These are phyloP conservation scores for Cephalopholis sonnerati DNA, from an alignment of 2,113 vertebrate species.

Conservation along the genomic window DNA sequence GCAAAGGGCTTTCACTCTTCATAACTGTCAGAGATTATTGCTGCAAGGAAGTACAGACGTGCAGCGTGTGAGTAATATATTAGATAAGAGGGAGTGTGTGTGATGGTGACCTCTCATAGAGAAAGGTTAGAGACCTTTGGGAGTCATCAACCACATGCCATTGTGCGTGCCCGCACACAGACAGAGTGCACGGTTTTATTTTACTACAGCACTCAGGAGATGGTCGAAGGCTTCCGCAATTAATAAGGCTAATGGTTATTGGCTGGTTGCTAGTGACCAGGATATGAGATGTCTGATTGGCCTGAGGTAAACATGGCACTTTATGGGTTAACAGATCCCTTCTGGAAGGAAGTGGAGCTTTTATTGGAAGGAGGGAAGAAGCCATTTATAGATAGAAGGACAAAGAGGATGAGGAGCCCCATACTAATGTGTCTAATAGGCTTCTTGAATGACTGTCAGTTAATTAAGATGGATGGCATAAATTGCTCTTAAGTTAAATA, in stretches of 20 bases:
- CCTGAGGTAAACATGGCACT: conserved; percentile 60
- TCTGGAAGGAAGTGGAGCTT: conserved; percentile 56
- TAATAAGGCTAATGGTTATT: conserved; percentile 78
- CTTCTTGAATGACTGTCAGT: conserved; percentile 53
- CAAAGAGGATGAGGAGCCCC: conserved; percentile 32
- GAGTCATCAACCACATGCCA: conserved; percentile 50
- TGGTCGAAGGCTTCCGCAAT: conserved; percentile 57
- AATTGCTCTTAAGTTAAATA: conserved; percentile 28
- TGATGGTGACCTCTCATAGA: conserved; percentile 53
- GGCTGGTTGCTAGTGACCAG: conserved; percentile 61
- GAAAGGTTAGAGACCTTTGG: conserved; percentile 68
- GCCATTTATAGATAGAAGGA: conserved; percentile 41
- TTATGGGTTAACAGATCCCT: conserved; percentile 59
- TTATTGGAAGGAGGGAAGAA: conserved; percentile 41
- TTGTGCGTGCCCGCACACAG: conserved; percentile 39
- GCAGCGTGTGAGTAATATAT: conserved; percentile 27
- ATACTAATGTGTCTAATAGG: conserved; percentile 52
- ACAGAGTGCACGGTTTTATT: conserved; percentile 38
- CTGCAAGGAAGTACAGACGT: conserved; percentile 17
- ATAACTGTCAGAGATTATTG: conserved; percentile 36
- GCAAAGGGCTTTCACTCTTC: conserved; percentile 5
- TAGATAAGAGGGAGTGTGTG: conserved; percentile 38
- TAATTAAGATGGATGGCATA: conserved; percentile 59
- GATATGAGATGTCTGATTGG: conserved; percentile 58
- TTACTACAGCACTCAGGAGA: conserved; percentile 69